These are phyloP conservation scores for Vultur gryphus DNA, from an alignment of 2,797 vertebrate species.

Conservation along the genomic window DNA sequence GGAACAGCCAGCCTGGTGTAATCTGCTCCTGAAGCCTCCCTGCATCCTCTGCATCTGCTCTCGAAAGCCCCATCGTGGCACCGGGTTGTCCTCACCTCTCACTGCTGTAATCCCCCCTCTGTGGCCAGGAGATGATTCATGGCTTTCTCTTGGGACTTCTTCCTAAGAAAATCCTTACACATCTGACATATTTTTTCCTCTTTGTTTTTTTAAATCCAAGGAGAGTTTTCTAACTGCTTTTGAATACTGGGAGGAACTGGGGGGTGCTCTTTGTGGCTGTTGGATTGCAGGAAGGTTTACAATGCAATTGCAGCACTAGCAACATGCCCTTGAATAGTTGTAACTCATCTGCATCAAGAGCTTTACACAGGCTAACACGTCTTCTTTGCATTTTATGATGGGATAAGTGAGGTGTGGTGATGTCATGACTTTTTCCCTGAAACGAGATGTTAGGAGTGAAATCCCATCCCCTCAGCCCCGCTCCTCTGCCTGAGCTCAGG, in stretches of 20 bases:
- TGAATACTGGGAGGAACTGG: neutral
- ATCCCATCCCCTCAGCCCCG: neutral
- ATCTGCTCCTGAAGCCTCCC: neutral
- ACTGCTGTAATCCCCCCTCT: neutral
- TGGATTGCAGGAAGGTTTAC: neutral
- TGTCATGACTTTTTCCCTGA: neutral
- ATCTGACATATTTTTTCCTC: neutral
- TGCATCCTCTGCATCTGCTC: accelerated
- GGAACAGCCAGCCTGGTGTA: neutral
- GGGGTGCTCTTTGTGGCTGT: neutral
- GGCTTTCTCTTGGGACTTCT: neutral
- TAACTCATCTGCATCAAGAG: neutral
- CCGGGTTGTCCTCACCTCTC: neutral
- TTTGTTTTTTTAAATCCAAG: neutral
- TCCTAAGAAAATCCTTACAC: neutral
- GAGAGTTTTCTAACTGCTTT: neutral
- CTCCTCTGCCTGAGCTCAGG: neutral
- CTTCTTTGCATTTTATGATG: neutral
- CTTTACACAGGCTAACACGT: neutral
- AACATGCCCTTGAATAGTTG: neutral
- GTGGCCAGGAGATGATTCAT: neutral
- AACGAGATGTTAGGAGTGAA: neutral
- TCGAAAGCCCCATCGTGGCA: accelerated
- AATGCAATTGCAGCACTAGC: neutral
- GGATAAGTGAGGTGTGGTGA: neutral